Evolutionary conservation across 2,797 vertebrate species (phyloP).

Genomic region (Phrynocephalus vlangalii): DNA sequence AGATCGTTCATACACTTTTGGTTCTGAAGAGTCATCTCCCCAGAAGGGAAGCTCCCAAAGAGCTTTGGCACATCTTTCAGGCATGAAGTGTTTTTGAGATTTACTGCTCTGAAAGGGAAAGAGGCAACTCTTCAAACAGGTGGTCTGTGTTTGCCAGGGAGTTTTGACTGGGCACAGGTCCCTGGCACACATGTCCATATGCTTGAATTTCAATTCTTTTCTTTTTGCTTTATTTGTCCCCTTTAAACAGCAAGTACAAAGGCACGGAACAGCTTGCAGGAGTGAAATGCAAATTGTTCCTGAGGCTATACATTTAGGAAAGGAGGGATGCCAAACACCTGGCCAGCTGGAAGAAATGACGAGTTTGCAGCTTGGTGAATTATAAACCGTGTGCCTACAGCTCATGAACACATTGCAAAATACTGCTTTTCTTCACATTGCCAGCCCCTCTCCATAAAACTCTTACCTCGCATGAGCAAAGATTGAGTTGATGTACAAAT

Average conservation of each 20-base stretch:
- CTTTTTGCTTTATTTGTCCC: background rate
- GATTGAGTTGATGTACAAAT: background rate
- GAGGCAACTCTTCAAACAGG: background rate
- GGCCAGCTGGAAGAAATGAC: too few relatives aligned
- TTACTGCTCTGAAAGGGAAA: background rate
- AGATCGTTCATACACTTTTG: background rate
- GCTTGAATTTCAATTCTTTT: background rate
- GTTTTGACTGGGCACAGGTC: background rate
- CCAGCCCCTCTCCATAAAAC: background rate
- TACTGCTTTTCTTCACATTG: background rate
- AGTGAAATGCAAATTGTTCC: too few relatives aligned
- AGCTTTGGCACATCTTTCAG: background rate
- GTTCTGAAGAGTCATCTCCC: background rate
- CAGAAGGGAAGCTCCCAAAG: background rate
- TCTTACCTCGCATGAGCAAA: slow-evolving; percentile 32
- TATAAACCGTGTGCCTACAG: too few relatives aligned
- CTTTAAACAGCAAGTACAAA: background rate
- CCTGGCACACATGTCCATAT: background rate
- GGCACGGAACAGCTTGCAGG: too few relatives aligned
- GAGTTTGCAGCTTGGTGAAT: too few relatives aligned
- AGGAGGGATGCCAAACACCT: too few relatives aligned
- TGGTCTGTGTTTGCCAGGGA: background rate
- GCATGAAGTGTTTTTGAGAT: background rate
- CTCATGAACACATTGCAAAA: too few relatives aligned
- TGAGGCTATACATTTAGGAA: too few relatives aligned